phyloP scores from a whole-genome alignment of 2,797 vertebrate genomes.

The Anniella stebbinsi region DNA sequence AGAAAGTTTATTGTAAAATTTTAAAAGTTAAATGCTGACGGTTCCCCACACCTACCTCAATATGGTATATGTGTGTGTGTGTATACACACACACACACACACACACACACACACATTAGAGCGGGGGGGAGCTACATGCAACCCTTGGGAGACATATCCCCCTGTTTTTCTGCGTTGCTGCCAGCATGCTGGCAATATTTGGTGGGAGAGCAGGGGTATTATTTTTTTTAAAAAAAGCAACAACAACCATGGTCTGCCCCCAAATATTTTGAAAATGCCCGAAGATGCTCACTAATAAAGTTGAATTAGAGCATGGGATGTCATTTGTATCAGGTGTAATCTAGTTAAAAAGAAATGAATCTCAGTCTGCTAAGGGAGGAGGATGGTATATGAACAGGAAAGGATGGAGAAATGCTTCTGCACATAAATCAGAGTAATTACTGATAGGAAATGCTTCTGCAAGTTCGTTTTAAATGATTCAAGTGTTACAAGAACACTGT shows the following conservation, averaged over 20 bases:
- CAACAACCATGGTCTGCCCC: too few species aligned
- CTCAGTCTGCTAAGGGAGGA: slow-evolving; percentile 16
- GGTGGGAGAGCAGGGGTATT: too few species aligned
- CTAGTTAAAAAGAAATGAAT: slow-evolving; percentile 30
- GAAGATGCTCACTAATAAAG: too few species aligned
- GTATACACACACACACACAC: background rate
- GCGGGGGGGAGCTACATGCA: background rate
- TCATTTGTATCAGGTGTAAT: slow-evolving; percentile 42
- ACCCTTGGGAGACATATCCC: too few species aligned
- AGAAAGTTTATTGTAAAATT: slow-evolving; percentile 44
- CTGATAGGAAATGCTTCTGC: background rate
- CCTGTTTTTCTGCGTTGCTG: too few species aligned
- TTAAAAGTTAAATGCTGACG: slow-evolving; percentile 35
- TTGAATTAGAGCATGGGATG: too few species aligned
- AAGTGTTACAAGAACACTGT: background rate
- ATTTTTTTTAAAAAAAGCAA: too few species aligned
- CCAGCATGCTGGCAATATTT: too few species aligned
- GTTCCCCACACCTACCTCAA: slow-evolving; percentile 26
- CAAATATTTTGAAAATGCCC: too few species aligned
- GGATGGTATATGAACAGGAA: slow-evolving; percentile 10
- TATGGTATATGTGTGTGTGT: background rate
- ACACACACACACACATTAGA: background rate
- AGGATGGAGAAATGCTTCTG: slow-evolving; percentile 18
- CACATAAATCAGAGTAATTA: slow-evolving; percentile 41
- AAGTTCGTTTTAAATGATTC: slow-evolving; percentile 25